Conservation (phyloP, 2,113 vertebrate species). For the Lanius ludovicianus region DNA sequence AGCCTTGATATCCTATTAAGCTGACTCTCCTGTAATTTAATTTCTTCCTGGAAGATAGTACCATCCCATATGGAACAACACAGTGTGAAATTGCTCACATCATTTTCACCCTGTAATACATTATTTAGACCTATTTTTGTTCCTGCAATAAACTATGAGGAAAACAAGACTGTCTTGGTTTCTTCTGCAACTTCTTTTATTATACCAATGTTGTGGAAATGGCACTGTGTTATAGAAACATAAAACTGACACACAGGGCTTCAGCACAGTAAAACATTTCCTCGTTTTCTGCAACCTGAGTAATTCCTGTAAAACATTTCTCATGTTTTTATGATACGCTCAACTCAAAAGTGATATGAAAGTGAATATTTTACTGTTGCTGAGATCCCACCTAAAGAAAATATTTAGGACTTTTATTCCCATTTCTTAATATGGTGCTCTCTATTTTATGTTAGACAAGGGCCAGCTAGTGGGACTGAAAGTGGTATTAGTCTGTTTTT, state of each 20-base stretch:
- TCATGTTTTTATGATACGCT: neutral
- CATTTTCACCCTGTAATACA: neutral
- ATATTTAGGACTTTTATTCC: neutral
- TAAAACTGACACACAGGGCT: neutral
- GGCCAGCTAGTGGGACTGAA: neutral
- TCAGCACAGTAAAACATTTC: neutral
- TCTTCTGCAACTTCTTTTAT: neutral
- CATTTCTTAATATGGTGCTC: neutral
- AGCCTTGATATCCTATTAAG: neutral
- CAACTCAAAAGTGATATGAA: neutral
- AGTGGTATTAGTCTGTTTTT: neutral
- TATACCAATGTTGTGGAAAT: neutral
- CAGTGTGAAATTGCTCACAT: accelerated
- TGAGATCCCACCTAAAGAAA: neutral
- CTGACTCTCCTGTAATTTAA: neutral
- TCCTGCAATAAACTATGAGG: neutral
- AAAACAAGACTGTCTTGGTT: neutral
- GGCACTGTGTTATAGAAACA: neutral
- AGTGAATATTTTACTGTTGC: neutral
- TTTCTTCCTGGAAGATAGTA: neutral
- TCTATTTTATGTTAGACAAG: neutral
- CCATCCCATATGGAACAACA: neutral
- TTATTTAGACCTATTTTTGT: neutral
- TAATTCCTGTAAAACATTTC: neutral
- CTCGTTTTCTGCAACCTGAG: neutral